These are phyloP conservation scores for Hypselothyrea guttata DNA, from an alignment of 2,888 invertebrate species.

Conservation along the genomic window DNA sequence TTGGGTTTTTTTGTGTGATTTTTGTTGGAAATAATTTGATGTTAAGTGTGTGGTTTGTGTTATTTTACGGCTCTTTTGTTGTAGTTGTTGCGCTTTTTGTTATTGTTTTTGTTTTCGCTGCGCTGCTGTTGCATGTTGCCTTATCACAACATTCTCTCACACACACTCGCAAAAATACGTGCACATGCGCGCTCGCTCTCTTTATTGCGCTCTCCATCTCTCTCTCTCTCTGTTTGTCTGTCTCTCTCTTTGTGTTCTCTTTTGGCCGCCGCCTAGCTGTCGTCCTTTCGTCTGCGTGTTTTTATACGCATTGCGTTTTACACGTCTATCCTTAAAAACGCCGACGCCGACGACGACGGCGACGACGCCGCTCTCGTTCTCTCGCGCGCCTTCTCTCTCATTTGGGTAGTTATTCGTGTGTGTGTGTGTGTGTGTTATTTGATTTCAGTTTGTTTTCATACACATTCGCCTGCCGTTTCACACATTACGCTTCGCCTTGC, in stretches of 20 bases:
- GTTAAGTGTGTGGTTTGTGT: constrained; percentile 18
- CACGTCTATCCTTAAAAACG: constrained; percentile 68
- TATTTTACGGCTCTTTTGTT: constrained; percentile 15
- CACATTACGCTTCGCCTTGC: constrained; percentile 73
- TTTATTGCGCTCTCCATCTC: constrained; percentile 11
- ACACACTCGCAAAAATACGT: constrained; percentile 10
- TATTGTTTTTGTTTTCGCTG: constrained; percentile 35
- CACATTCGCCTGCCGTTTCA: constrained; percentile 67
- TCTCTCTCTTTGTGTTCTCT: constrained; percentile 9
- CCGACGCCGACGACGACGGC: constrained; percentile 39
- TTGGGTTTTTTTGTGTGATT: constrained; percentile 19
- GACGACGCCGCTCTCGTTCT: constrained; percentile 2
- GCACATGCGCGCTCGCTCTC: constrained; percentile 28
- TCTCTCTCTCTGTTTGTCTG: constrained; percentile 2
- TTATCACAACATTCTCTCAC: constrained; percentile 51
- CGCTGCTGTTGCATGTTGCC: constrained; percentile 52
- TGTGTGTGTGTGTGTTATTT: constrained; percentile 53
- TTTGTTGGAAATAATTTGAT: constrained; percentile 17
- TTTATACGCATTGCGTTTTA: constrained; percentile 73
- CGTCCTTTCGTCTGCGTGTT: constrained; percentile 67
- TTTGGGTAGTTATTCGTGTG: constrained; percentile 10
- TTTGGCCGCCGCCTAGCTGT: constrained; percentile 54
- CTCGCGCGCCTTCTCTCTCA: constrained; percentile 6
- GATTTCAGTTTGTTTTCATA: constrained; percentile 74
- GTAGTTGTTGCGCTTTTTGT: constrained; percentile 27